Conservation (phyloP, 2,113 vertebrate species). For the Collichthys lucidus region DNA sequence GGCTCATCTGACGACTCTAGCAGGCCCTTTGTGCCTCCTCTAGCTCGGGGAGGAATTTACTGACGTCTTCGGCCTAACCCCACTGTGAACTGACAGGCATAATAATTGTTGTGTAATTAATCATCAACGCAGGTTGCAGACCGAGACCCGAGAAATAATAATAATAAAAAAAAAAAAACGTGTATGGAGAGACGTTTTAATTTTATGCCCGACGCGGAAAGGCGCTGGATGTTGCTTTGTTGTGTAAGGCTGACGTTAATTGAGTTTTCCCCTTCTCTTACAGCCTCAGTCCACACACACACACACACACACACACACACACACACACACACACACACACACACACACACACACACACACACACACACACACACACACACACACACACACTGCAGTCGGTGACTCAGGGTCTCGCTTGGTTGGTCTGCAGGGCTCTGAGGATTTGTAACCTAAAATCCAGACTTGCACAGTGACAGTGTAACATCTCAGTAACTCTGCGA, state of each 20-base stretch:
- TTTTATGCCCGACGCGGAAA: constrained; percentile 50
- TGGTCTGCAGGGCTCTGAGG: constrained; percentile 68
- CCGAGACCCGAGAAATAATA: constrained; percentile 9
- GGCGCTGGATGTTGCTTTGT: constrained; percentile 40
- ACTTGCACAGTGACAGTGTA: constrained; percentile 64
- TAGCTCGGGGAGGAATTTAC: constrained; percentile 29
- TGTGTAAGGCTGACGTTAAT: constrained; percentile 52
- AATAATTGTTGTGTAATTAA: constrained; percentile 63
- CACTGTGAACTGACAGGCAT: constrained; percentile 46
- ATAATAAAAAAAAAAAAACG: not conserved
- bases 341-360: constrained; percentile 13
- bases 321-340: no score
- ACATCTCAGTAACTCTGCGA: constrained; percentile 62
- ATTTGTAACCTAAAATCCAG: constrained; percentile 80
- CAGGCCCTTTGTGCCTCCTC: constrained; percentile 37
- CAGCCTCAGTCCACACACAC: no score
- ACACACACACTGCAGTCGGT: constrained; percentile 48
- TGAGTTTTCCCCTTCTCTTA: constrained; percentile 51
- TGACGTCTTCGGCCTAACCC: constrained; percentile 24
- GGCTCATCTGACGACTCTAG: constrained; percentile 57
- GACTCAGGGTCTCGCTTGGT: constrained; percentile 70
- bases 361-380: constrained; percentile 25
- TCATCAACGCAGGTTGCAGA: constrained; percentile 45
- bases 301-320: no score
- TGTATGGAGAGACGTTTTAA: constrained; percentile 45